Evolutionary conservation across 2,113 vertebrate genomes (phyloP).

Genomic region (Cettia cetti): DNA sequence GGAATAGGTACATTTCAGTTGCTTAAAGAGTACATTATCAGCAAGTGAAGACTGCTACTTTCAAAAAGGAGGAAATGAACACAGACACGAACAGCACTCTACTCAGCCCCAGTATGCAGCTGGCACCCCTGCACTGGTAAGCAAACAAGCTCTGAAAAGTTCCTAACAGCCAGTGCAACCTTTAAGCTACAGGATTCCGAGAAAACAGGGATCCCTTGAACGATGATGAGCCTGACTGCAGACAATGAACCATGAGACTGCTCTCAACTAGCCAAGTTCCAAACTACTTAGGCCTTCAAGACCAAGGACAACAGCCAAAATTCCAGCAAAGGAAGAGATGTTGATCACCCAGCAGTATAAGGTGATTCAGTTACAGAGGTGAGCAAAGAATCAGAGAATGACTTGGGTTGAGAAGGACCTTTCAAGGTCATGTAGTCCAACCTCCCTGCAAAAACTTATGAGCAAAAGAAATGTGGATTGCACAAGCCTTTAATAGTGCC

Average conservation of each 20-base stretch:
- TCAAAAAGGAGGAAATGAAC: not conserved
- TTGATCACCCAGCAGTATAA: not conserved
- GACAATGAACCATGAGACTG: not conserved
- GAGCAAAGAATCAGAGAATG: not conserved
- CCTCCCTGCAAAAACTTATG: not conserved
- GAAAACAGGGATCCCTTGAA: not conserved
- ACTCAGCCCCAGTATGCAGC: not conserved
- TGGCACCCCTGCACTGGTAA: accelerated
- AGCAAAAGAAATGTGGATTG: not conserved
- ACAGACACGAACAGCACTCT: not conserved
- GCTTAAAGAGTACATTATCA: not conserved
- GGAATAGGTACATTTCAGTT: not conserved
- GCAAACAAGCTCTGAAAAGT: not conserved
- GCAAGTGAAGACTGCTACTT: not conserved
- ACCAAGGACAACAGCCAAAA: not conserved
- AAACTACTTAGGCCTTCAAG: not conserved
- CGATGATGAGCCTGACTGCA: not conserved
- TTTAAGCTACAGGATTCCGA: not conserved
- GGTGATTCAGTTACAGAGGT: not conserved
- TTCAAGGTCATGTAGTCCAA: not conserved
- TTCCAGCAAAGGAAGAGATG: not conserved
- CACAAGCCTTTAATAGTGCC: not conserved
- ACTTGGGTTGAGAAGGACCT: not conserved
- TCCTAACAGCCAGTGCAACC: not conserved
- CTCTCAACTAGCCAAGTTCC: not conserved